Conservation (phyloP, 2,888 invertebrate species). For the Parnassius orleans region DNA sequence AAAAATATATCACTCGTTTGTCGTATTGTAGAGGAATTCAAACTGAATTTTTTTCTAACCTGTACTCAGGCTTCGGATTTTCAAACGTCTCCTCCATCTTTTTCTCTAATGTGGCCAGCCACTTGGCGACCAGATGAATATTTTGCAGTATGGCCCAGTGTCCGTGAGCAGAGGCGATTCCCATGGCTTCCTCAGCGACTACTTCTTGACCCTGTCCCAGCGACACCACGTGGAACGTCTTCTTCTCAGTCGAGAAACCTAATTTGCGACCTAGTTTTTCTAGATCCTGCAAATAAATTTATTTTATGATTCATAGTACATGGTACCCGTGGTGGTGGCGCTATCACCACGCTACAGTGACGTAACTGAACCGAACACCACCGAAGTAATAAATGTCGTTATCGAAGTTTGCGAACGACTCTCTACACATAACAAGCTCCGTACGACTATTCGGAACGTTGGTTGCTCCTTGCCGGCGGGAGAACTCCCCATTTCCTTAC, state of each 20-base stretch:
- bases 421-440: too few relatives aligned
- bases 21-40: too few relatives aligned
- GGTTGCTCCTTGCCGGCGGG: too few relatives aligned
- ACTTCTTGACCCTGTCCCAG: slow-evolving; percentile 97
- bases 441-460: too few relatives aligned
- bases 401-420: too few relatives aligned
- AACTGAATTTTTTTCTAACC: slow-evolving; percentile 41
- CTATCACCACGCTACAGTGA: too few relatives aligned
- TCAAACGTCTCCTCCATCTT: slow-evolving; percentile 91
- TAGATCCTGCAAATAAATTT: slow-evolving; percentile 82
- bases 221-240: slow-evolving; percentile 95
- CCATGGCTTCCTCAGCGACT: slow-evolving; percentile 94
- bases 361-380: too few relatives aligned
- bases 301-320: too few relatives aligned
- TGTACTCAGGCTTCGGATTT: slow-evolving; percentile 82
- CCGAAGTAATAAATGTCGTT: too few relatives aligned
- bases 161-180: slow-evolving; percentile 86
- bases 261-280: slow-evolving; percentile 91
- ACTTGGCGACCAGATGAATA: slow-evolving; percentile 93
- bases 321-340: too few relatives aligned
- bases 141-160: slow-evolving; percentile 98
- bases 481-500: too few relatives aligned
- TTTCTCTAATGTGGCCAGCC: slow-evolving; percentile 94
- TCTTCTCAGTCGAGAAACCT: slow-evolving; percentile 88
- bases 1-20: too few relatives aligned